These are phyloP conservation scores for Glossophaga mutica DNA, from an alignment of 2,797 vertebrate species.

Conservation along the genomic window DNA sequence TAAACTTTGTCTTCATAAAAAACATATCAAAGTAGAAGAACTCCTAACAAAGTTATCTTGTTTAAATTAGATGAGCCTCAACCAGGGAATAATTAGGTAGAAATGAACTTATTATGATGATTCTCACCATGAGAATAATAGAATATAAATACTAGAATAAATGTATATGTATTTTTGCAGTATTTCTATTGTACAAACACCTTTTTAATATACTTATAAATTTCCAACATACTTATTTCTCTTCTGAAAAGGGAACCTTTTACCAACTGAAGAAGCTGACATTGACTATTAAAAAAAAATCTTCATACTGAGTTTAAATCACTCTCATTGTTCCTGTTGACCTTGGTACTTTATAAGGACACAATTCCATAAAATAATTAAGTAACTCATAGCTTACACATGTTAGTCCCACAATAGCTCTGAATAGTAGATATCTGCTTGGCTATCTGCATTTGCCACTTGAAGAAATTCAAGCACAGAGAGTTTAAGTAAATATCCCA, in stretches of 20 bases:
- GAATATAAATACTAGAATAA: neutral
- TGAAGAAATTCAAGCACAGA: neutral
- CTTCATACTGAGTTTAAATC: neutral
- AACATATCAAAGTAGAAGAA: neutral
- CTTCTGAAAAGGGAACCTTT: neutral
- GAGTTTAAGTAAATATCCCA: neutral
- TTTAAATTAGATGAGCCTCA: slow-evolving; percentile 17
- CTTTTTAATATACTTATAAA: neutral
- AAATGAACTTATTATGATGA: neutral
- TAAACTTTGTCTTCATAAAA: neutral
- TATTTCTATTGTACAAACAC: neutral
- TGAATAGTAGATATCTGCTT: neutral
- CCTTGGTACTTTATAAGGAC: neutral
- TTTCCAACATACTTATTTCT: neutral
- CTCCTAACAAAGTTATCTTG: neutral
- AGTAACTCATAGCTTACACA: neutral
- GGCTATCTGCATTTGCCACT: neutral
- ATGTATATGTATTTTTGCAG: neutral
- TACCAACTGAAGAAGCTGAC: neutral
- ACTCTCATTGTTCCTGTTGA: neutral
- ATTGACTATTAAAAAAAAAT: neutral
- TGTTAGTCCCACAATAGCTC: neutral
- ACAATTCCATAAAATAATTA: neutral
- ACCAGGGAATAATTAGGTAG: neutral
- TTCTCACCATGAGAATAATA: neutral